Conservation (phyloP, 2,113 vertebrate species). For the Lanius collurio region DNA sequence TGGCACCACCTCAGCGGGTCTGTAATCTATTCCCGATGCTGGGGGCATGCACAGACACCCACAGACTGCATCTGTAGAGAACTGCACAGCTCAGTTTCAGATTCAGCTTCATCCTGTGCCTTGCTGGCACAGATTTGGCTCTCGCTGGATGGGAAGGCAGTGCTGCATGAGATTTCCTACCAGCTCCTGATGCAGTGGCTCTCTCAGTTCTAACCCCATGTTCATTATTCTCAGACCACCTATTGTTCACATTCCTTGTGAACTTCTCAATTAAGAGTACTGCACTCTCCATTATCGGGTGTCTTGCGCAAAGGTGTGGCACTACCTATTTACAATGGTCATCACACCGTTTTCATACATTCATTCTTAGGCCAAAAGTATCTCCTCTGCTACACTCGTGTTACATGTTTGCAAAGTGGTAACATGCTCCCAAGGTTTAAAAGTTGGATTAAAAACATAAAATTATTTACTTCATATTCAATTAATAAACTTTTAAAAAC, state of each 20-base stretch:
- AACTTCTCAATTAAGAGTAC: not conserved
- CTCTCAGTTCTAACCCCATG: not conserved
- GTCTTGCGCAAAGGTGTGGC: not conserved
- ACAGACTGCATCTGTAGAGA: not conserved
- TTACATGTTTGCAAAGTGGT: not conserved
- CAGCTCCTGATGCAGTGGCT: not conserved
- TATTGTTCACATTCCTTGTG: not conserved
- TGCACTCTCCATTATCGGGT: rapidly evolving
- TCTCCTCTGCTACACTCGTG: not conserved
- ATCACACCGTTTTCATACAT: not conserved
- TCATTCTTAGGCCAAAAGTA: not conserved
- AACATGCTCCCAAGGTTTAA: not conserved
- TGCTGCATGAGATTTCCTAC: not conserved
- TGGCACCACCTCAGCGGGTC: not conserved
- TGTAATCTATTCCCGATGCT: not conserved
- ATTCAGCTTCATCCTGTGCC: not conserved
- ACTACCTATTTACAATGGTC: not conserved
- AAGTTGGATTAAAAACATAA: not conserved
- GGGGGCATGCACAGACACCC: not conserved
- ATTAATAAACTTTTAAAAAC: not conserved
- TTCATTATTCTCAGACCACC: not conserved
- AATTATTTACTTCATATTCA: not conserved
- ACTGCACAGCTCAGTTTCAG: not conserved
- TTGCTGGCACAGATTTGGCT: not conserved
- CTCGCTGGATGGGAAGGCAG: not conserved